Evolutionary conservation across 1,140 invertebrate genomes (phyloP), one percentile per base, ranked within the genome.

Genomic region (Contarinia nasturtii): DNA sequence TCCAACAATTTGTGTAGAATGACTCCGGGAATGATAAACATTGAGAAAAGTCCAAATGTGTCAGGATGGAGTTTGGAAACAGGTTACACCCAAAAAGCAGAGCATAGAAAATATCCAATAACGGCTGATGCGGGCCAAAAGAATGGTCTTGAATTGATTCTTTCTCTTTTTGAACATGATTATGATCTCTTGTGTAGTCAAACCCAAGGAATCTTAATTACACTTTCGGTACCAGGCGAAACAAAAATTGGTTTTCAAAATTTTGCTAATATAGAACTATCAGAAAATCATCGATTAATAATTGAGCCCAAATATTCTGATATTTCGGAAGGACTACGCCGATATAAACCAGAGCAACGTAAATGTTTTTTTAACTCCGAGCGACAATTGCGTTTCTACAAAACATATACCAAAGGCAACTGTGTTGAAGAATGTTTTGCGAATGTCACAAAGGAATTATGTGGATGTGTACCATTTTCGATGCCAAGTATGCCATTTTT

Each of bases 361-460:
- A 3, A 12, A 40, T 40, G 37, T 14, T 7, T 4, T 18, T 40
- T 5, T 18, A 40, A 40, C 12, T 40, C 14, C 3, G 37, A 40
- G 17, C 37, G 37, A 5, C 14, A 3, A 40, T 18, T 40, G 7
- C 3, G 17, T 4, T 40, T 40, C 14, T 40, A 5, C 37, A 68
- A 67, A 33, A 69, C 68, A 2, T 78, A 77, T 49, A 76, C 74
- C 0, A 72, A 78, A 54, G 62, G 64, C 36, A 77, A 78, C 51
- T 80, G 77, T 50, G 64, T 73, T 37, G 54, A 75, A 17, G 77
- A 80, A 57, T 80, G 77, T 52, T 61, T 76, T 50, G 71, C 76
- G 2, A 78, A 78, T 53, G 74, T 70, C 47, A 78, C 76, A 0
- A 59, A 67, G 7, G 45, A 56, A n/a, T 53, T 59, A 10, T 77